Evolutionary conservation across 2,797 vertebrate species (phyloP).

Genomic region (Diceros bicornis): DNA sequence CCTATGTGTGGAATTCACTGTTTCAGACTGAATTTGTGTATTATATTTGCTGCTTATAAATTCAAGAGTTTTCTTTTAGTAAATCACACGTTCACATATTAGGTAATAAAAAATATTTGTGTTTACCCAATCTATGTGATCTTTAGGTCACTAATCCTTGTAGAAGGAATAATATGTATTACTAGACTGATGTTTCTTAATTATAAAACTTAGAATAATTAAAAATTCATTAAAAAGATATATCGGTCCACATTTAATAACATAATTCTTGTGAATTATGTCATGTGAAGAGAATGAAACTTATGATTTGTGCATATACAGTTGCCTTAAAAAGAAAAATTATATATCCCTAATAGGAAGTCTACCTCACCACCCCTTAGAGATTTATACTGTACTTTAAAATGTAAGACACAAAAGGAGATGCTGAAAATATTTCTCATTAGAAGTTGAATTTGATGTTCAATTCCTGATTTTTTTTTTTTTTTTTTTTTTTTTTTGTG

Average conservation of each 20-base stretch:
- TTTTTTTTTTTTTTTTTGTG: too few species aligned
- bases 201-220: slow-evolving; percentile 46
- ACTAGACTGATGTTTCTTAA: neutral
- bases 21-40: slow-evolving; percentile 30
- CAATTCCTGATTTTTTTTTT: slow-evolving; percentile 11
- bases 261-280: neutral
- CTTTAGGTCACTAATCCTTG: neutral
- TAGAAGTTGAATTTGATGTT: slow-evolving; percentile 1
- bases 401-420: neutral
- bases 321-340: slow-evolving; percentile 52
- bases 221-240: neutral
- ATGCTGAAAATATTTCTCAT: slow-evolving; percentile 56
- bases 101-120: neutral
- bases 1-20: neutral
- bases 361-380: neutral
- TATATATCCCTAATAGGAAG: neutral
- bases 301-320: neutral
- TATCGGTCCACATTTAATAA: neutral
- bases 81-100: neutral
- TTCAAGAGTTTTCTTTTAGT: slow-evolving; percentile 14
- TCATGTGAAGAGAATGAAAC: neutral
- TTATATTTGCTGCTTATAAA: neutral
- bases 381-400: slow-evolving; percentile 3
- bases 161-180: neutral
- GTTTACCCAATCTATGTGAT: neutral